Evolutionary conservation across 2,888 invertebrate genomes (phyloP), one percentile per base, ranked within the genome.

Genomic region (Diabrotica balteata): DNA sequence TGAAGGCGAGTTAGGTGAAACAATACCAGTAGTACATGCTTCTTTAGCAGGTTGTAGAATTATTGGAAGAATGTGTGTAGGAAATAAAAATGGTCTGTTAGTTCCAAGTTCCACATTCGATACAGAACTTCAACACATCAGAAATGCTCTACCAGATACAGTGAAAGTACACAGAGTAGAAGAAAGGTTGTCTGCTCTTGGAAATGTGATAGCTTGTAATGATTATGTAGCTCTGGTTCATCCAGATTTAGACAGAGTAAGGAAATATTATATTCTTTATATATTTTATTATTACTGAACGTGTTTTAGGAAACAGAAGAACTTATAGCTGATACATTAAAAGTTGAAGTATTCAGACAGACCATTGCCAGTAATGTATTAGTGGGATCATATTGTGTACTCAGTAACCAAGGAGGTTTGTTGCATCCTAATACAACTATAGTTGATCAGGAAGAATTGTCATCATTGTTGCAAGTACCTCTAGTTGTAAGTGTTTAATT

Each of bases 171-270:
- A 96, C 80, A 89, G 99, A 74, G 93, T 99, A 0, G 98, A 99
- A 83, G 99, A 99, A 84, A 89, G 97, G 67, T 87, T 99, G n/a
- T 98, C 98, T 17, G 99, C 99, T 1, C 87, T 99, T 70, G 99
- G 99, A 32, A 98, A 98, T 86, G 98, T 99, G 0, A 92, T 99
- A 76, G 93, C 97, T 4, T 98, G 97, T 84, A 99, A 99, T 85
- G 99, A 99, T 85, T 98, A 99, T 85, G 98, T 98, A 22, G 98
- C 98, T 0, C 86, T 99, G n/a, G 97, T 97, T 11, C 99, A 99
- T 86, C 98, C 99, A 7, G 99, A 99, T 86, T 87, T 99, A 71
- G 98, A 98, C 83, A 93, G 93, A 80, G 96, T 94, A 86, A 88
- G 87, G 59, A 5, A 50, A 42, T 42, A 8, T 43, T 43, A n/a